Evolutionary conservation across 92 coral and sea anemone species (phyloP), one percentile per base, ranked within the genome.

Genomic region (Epizoanthus scotinus): DNA sequence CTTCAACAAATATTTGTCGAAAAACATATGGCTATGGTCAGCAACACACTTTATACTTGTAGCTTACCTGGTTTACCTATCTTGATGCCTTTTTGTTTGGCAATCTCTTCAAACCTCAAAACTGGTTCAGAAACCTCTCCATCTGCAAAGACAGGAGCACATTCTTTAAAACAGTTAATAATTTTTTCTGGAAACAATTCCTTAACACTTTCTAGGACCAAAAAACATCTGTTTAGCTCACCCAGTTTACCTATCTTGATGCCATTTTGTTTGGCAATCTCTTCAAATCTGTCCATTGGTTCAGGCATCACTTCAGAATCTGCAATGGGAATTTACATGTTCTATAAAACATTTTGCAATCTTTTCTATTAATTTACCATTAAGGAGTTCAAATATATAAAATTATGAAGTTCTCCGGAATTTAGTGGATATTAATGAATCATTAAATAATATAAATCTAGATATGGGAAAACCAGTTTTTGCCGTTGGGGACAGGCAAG

Each of bases 51-150:
- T 25, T 67, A n/a, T 14, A 21, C 54, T 63, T 25, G 57, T 13
- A 10, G 26, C n/a, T 66, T 82, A 28, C 71, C 67, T 10, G 57
- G 18, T 75, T 77, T 84, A 10, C 91, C 84, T 31, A 91, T 74
- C 84, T 78, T 91, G 63, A 91, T 91, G 15, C 96, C 93, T 84
- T 83, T 80, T 61, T 89, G 83, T 26, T 55, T 71, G 17, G 96
- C 93, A 42, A 84, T 54, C 58, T 89, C 85, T 73, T 89, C 93
- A 85, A 89, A 91, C 17, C 54, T 59, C 6, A 3, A 50, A 71
- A 55, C 38, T 17, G 47, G 61, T 20, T 69, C 61, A 73, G 64
- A 42, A 24, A 34, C 81, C n/a, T 18, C 27, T 10, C 2, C 1
- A 22, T 20, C 74, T 69, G 31, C 19, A 69, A 69, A 42, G 49